Conservation (phyloP, 1,140 invertebrate species). For the Brachionus manjavacas region DNA sequence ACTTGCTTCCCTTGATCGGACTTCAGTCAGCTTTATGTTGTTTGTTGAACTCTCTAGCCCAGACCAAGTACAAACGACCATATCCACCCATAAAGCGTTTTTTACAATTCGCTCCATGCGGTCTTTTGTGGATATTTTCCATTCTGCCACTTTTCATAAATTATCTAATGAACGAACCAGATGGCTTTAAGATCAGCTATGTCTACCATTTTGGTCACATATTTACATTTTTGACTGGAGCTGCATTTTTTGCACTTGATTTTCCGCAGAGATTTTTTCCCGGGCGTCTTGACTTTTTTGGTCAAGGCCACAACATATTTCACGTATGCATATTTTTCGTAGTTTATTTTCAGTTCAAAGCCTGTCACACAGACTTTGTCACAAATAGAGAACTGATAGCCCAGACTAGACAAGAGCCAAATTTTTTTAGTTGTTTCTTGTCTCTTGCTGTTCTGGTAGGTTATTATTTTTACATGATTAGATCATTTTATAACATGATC, state of each 20-base stretch:
- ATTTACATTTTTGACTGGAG: slow-evolving; percentile 18
- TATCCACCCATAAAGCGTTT: slow-evolving; percentile 39
- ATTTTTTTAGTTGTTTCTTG: not conserved
- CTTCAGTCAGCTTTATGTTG: slow-evolving; percentile 18
- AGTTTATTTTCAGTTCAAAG: slow-evolving; percentile 26
- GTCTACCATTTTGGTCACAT: slow-evolving; percentile 1
- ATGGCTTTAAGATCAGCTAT: not conserved
- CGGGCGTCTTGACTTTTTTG: slow-evolving; percentile 27
- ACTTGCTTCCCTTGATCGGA: slow-evolving; percentile 10
- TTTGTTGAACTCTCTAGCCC: slow-evolving; percentile 17
- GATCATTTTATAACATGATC: slow-evolving; percentile 21
- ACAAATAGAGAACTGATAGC: not conserved
- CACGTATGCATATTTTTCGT: slow-evolving; percentile 40
- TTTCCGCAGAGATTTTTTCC: slow-evolving; percentile 42
- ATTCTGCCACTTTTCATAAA: not conserved
- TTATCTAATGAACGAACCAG: not conserved
- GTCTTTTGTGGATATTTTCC: slow-evolving; percentile 13
- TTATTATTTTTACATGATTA: slow-evolving; percentile 37
- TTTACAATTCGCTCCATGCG: slow-evolving; percentile 37
- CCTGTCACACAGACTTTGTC: not conserved
- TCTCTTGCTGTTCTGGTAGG: not conserved
- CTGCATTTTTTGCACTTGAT: slow-evolving; percentile 33
- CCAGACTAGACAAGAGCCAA: not conserved
- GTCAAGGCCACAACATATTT: slow-evolving; percentile 40
- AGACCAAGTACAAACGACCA: slow-evolving; percentile 25